A percentile compares a stretch with the other conserved stretches of the same genome.
Evolutionary conservation across 2,888 invertebrate species (phyloP).

Genomic region (Deroplatys truncata): DNA sequence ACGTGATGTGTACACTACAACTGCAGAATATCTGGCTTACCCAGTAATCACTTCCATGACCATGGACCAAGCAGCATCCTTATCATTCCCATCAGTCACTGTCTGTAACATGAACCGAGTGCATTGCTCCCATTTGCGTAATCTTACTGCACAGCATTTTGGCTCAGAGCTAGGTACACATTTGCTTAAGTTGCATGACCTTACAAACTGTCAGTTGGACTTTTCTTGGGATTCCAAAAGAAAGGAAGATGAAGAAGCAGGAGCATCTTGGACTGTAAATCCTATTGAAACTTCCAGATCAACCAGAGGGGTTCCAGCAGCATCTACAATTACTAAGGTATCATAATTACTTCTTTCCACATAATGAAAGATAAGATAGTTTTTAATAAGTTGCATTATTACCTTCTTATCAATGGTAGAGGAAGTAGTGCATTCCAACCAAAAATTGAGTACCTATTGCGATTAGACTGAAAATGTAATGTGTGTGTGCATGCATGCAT

Average conservation of each 20-base stretch:
- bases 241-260: neutral
- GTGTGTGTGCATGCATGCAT: too few species aligned
- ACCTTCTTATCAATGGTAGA: too few species aligned
- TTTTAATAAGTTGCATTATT: too few species aligned
- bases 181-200: constrained; percentile 19
- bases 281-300: neutral
- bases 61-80: constrained; percentile 24
- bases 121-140: constrained; percentile 28
- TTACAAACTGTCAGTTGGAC: constrained; percentile 16
- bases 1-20: constrained; percentile 26
- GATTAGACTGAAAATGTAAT: too few species aligned
- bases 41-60: constrained; percentile 31
- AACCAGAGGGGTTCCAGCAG: neutral
- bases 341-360: neutral
- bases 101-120: constrained; percentile 31
- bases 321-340: neutral
- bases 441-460: too few species aligned
- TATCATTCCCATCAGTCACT: constrained; percentile 29
- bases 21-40: constrained; percentile 28
- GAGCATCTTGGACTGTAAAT: neutral
- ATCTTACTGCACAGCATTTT: constrained; percentile 17
- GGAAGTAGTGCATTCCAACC: too few species aligned
- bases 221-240: neutral
- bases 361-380: neutral
- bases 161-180: constrained; percentile 18